Evolutionary conservation across 2,888 invertebrate species (phyloP), one percentile per base, ranked within the genome.

Genomic region (Stegophylla sp.): DNA sequence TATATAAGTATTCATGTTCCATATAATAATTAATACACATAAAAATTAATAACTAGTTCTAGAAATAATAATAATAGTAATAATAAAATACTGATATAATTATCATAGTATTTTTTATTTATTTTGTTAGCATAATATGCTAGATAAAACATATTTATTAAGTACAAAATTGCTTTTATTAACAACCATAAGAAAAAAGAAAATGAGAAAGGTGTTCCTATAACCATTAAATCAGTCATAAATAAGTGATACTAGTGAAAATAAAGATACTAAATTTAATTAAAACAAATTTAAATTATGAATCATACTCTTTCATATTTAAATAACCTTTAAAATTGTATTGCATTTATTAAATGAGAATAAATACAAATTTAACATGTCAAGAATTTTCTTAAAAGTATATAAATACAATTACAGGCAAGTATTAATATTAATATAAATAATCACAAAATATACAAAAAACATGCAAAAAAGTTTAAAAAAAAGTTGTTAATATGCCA

Each of bases 81-180:
- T 43, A 26, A 63, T 34, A 75, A 63, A 75, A 75, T 75, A 64
- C 64, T 51, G 48, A 28, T 15, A 20, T 51, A 23, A 15, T 41
- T 53, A 56, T 34, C 9, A n/a, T 28, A 15, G 59, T 17, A 69
- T 1, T 48, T 34, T 63, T 51, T 23, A 2, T 45, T 7, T 7
- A 45, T 56, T 56, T 53, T 53, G 10, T n/a, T 53, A 43, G 4
- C 17, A 26, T 34, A n/a, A 20, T 15, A 63, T 17, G 34, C 12
- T 48, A 53, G 9, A 34, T 1, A 28, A 15, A 61, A 59, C 20
- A 59, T 26, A 0, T 12, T 43, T 15, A 26, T 43, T 71, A 41
- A 53, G 71, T 71, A 71, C 34, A 72, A 56, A 17, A 72, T 72
- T 72, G 34, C 23, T 71, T 4, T 23, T 72, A 3, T 66, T 15